These are phyloP conservation scores for Latheticus oryzae DNA, from an alignment of 2,888 invertebrate genomes.

Conservation along the genomic window DNA sequence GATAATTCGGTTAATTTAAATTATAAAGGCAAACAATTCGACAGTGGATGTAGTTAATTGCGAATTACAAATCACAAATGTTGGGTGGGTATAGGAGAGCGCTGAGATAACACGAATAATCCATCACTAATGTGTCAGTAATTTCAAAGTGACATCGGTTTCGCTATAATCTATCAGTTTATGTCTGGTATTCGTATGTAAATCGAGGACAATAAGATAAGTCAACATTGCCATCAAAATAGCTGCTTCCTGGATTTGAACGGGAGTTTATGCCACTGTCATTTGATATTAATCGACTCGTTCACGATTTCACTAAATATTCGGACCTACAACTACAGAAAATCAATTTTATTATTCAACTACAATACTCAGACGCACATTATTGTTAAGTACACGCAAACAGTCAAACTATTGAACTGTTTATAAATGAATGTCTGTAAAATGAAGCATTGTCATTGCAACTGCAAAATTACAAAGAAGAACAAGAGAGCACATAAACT, in stretches of 20 bases:
- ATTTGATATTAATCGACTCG: constrained; percentile 24
- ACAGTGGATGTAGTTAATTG: constrained; percentile 44
- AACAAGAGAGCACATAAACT: too few species aligned
- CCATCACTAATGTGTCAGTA: constrained; percentile 52
- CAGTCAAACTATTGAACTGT: too few species aligned
- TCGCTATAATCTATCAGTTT: constrained; percentile 41
- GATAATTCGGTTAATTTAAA: constrained; percentile 42
- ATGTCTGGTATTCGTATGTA: constrained; percentile 39
- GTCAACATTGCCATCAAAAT: constrained; percentile 37
- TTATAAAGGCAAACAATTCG: constrained; percentile 40
- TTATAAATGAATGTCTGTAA: too few species aligned
- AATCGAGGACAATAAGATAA: constrained; percentile 40
- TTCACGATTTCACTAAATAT: constrained; percentile 28
- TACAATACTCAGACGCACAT: too few species aligned
- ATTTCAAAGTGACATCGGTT: constrained; percentile 52
- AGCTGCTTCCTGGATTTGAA: constrained; percentile 31
- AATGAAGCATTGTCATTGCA: too few species aligned
- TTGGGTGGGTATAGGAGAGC: constrained; percentile 36
- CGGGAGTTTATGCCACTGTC: constrained; percentile 14
- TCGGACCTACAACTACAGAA: too few species aligned
- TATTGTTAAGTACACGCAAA: too few species aligned
- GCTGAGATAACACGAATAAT: constrained; percentile 44
- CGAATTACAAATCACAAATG: constrained; percentile 45
- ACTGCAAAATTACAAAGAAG: too few species aligned
- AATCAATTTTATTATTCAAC: too few species aligned